Evolutionary conservation across 2,113 vertebrate genomes (phyloP), one percentile per base, ranked within the genome.

Genomic region (Aptenodytes forsteri): DNA sequence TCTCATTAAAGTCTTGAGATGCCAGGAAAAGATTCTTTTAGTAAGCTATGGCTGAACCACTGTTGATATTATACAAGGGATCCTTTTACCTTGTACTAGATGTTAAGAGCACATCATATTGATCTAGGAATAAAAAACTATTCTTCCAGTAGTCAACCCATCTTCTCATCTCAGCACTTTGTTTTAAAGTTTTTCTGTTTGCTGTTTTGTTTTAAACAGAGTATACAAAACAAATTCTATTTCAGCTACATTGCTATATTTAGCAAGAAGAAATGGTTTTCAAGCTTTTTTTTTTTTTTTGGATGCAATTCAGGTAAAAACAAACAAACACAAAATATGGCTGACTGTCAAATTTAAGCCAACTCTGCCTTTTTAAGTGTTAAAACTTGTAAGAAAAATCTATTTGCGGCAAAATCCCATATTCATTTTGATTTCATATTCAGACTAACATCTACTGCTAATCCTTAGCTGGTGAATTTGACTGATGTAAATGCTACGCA

Each of bases 61-160:
- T 98, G 98, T 97, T 96, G 98, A 98, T 98, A 97, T 93, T 97
- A 95, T 95, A 97, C 97, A 97, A 97, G 94, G 96, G 97, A 96
- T 98, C 96, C 98, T 98, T 98, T 97, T 98, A 98, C 97, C 96
- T 97, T 16, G 3, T 94, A 96, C 96, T 94, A 95, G 96, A 98
- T 94, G 93, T 92, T 95, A 90, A 98, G 93, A 98, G 98, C 96
- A 94, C 97, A 97, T 96, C 94, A 72, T 98, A 99, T 98, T 98
- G 98, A 99, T 98, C 97, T 94, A 91, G 94, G 96, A 98, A 98
- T 96, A 97, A 98, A 98, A 98, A 97, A 83, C 93, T 96, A 36
- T 96, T 97, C 94, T 98, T 97, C 95, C 90, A 96, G 97, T 84
- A 90, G 92, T 88, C 96, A 95, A 98, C 93, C 72, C 92, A 90